Base-by-base conservation (phyloP, 2,797 vertebrate genomes). In the Hyperoplus immaculatus region DNA sequence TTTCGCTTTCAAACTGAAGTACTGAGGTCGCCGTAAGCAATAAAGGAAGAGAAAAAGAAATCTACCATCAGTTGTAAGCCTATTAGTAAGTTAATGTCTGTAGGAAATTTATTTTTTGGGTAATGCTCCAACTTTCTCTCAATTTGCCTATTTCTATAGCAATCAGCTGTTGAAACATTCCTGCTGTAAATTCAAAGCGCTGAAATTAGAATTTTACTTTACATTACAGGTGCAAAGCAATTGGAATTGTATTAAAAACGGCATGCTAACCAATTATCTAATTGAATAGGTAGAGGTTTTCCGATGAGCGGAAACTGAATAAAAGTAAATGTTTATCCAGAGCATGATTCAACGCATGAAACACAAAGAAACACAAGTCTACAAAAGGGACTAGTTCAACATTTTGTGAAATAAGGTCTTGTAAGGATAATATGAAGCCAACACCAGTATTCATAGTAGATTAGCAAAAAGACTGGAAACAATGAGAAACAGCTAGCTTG, bases 31-130 rank as follows among this genome's bases (percentile, higher is more conserved):
- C 39, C 10, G 8, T 9, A 16, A 51, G 29, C 45, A 46, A 21
- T 39, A 29, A 36, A 45, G 18, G 8, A 67, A 64, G 5, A 5
- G 21, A 42, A 51, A 62, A 45, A 0, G 41, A 58, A 58, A 68
- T 45, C 39, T 29, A 51, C 29, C 9, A 55, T 29, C 39, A 50
- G 21, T 47, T 51, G 7, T 46, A 45, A 56, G 12, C 71, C 36
- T 38, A 43, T 63, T 1, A 12, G 47, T 2, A 14, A 42, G 7
- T 56, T 59, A 5, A 21, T 61, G 61, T 49, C 39, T 42, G 61
- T 54, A 73, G n/a, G 62, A 51, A 15, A 54, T 51, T 11, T 56
- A 43, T 49, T 50, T 62, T 42, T 51, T 38, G 9, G 57, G 10
- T n/a, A 6, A 6, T 21, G 11, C 29, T 39, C 16, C 55, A 59